Evolutionary conservation across 1,140 invertebrate genomes (phyloP), one percentile per base, ranked within the genome.

Genomic region (Notospermus geniculatus): DNA sequence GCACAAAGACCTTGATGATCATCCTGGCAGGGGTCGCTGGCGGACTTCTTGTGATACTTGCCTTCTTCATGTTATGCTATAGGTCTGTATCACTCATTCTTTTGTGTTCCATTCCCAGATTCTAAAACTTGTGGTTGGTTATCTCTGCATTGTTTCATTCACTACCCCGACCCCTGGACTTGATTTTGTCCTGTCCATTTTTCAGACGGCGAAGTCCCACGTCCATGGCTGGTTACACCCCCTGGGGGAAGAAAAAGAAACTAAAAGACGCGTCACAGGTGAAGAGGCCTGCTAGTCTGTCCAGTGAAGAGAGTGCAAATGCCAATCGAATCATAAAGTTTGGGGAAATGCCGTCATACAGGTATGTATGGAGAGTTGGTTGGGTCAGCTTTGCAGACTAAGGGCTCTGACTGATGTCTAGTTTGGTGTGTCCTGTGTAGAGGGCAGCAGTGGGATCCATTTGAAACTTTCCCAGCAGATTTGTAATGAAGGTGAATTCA

Each of bases 51-150:
- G 88, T 94, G 86, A 90, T 89, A 86, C 93, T 95, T 88, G 90
- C 91, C 81, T 86, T 92, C 85, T 88, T 92, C 86, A 91, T 92
- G 80, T 88, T 92, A 87, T 95, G 92, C 87, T 95, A 93, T 90
- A 94, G 93, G 91, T 93, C 91, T 84, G 69, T 50, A 27, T n/a
- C n/a, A n/a, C n/a, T n/a, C n/a, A n/a, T n/a, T n/a, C n/a, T n/a
- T n/a, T n/a, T n/a, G n/a, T n/a, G n/a, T n/a, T n/a, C n/a, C n/a
- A n/a, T n/a, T n/a, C n/a, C n/a, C n/a, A n/a, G n/a, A n/a, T n/a
- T n/a, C n/a, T n/a, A n/a, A n/a, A n/a, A n/a, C n/a, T n/a, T n/a
- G n/a, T n/a, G n/a, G n/a, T n/a, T n/a, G n/a, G n/a, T n/a, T n/a
- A n/a, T n/a, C n/a, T n/a, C n/a, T n/a, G n/a, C n/a, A n/a, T n/a